These are phyloP conservation scores for Drosophila helvetica DNA, from an alignment of 2,888 invertebrate genomes.

Conservation along the genomic window DNA sequence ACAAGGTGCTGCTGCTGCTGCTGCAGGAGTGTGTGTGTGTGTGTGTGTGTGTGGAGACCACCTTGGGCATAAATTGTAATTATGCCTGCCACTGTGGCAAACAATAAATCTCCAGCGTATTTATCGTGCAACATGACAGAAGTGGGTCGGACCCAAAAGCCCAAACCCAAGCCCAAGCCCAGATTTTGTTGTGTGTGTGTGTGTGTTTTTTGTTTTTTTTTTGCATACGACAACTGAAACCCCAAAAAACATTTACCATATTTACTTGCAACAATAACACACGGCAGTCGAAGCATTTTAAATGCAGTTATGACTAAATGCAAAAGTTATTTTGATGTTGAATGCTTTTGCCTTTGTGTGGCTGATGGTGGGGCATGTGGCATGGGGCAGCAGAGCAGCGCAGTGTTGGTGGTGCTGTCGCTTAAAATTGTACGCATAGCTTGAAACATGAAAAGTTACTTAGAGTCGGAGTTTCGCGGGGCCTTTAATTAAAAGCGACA, in stretches of 20 bases:
- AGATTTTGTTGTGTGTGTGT: slow-evolving; percentile 23
- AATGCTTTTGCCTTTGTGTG: slow-evolving; percentile 17
- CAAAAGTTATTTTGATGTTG: slow-evolving; percentile 66
- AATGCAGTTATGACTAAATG: slow-evolving; percentile 78
- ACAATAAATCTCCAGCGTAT: slow-evolving; percentile 75
- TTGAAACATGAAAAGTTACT: slow-evolving; percentile 77
- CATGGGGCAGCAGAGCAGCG: too few relatives aligned
- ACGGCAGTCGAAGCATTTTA: slow-evolving; percentile 45
- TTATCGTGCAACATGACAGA: slow-evolving; percentile 78
- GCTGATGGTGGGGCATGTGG: slow-evolving; percentile 4
- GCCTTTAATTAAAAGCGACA: slow-evolving; percentile 79
- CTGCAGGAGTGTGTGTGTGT: slow-evolving; percentile 20
- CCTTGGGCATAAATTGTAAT: slow-evolving; percentile 75
- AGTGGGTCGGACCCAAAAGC: slow-evolving; percentile 63
- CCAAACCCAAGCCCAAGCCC: not conserved
- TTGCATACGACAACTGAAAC: slow-evolving; percentile 37
- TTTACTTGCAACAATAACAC: slow-evolving; percentile 33
- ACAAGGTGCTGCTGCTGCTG: slow-evolving; percentile 40
- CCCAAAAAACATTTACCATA: slow-evolving; percentile 40
- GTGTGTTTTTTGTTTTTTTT: slow-evolving; percentile 8
- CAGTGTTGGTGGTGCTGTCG: slow-evolving; percentile 40
- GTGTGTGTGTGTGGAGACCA: slow-evolving; percentile 30
- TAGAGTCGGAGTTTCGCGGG: slow-evolving; percentile 48
- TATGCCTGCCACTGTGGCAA: slow-evolving; percentile 74
- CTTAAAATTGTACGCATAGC: slow-evolving; percentile 73